phyloP scores from a whole-genome alignment of 2,888 invertebrate species.

The Thalpophila matura region DNA sequence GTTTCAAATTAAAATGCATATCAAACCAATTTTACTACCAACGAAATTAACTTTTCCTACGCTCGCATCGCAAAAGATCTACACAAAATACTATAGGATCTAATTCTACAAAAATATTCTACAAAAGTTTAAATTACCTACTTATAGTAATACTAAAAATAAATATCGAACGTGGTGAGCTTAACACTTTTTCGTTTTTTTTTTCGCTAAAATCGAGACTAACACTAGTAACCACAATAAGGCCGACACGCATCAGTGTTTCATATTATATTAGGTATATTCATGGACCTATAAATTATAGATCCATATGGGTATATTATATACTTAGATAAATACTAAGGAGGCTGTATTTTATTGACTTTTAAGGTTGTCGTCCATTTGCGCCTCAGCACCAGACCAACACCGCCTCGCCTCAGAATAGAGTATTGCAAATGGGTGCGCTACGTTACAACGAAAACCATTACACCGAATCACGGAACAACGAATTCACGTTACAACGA shows the following conservation, averaged over 20 bases:
- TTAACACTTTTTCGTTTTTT: constrained; percentile 74
- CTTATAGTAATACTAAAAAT: constrained; percentile 53
- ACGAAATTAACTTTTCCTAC: background rate
- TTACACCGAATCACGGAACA: no score
- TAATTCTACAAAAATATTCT: constrained; percentile 39
- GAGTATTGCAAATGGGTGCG: no score
- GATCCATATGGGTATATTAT: no score
- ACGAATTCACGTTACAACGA: no score
- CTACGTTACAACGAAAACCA: no score
- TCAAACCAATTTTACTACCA: background rate
- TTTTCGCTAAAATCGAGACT: constrained; percentile 47
- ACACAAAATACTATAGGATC: constrained; percentile 20
- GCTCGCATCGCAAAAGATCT: background rate
- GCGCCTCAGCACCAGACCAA: no score
- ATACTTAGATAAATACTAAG: constrained; percentile 35
- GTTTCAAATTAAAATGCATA: background rate
- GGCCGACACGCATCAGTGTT: constrained; percentile 65
- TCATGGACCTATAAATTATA: no score
- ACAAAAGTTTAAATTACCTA: constrained; percentile 38
- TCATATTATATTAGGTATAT: constrained; percentile 26
- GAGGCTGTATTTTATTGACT: constrained; percentile 59
- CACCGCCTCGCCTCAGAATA: no score
- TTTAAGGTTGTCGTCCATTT: no score
- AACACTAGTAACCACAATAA: constrained; percentile 69
- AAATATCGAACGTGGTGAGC: constrained; percentile 87